Conservation (phyloP, 2,113 vertebrate genomes). For the Cepphus grylle region DNA sequence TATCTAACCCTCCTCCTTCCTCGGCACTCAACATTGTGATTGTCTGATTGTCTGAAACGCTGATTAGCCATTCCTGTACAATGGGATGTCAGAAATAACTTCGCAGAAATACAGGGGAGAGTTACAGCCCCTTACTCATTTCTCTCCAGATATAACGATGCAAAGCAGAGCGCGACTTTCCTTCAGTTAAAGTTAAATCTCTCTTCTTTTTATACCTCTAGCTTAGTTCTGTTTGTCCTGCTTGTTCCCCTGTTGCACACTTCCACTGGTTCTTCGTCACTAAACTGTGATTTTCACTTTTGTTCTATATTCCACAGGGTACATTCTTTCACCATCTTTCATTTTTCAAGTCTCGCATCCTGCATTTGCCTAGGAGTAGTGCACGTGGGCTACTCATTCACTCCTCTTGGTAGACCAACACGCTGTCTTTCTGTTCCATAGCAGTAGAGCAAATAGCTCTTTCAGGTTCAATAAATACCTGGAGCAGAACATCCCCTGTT, state of each 20-base stretch:
- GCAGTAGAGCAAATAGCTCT: not conserved
- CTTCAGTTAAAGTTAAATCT: not conserved
- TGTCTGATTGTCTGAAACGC: not conserved
- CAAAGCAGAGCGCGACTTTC: not conserved
- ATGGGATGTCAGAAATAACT: not conserved
- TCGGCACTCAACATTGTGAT: not conserved
- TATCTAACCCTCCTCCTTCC: not conserved
- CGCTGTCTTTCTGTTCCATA: not conserved
- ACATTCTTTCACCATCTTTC: not conserved
- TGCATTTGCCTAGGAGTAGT: not conserved
- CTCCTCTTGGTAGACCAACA: not conserved
- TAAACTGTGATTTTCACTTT: not conserved
- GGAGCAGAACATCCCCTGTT: not conserved
- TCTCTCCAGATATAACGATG: not conserved
- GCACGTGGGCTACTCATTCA: not conserved
- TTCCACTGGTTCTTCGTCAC: not conserved
- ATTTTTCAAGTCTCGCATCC: not conserved
- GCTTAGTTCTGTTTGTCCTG: not conserved
- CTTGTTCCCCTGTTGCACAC: not conserved
- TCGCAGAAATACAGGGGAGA: not conserved
- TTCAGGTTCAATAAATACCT: not conserved
- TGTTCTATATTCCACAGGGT: not conserved
- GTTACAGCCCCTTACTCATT: not conserved
- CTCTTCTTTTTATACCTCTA: not conserved
- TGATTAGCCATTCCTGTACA: not conserved